phyloP scores from a whole-genome alignment of 2,888 invertebrate genomes.

The Andricus curvator region DNA sequence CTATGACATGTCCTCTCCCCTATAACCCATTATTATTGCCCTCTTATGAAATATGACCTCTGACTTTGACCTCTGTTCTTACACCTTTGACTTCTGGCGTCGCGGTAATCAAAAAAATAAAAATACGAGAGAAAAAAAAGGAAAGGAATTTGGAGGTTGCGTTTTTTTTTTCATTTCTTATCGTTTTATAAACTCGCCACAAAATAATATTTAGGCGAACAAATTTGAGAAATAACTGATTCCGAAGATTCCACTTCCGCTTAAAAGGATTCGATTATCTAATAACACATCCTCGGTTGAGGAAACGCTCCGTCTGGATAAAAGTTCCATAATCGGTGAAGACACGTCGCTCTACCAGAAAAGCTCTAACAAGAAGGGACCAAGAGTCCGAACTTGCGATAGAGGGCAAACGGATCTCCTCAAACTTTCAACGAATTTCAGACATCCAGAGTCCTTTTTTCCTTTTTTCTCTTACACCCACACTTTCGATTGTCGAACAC shows the following conservation, averaged over 20 bases:
- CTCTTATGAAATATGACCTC: too few species aligned
- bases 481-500: constrained; percentile 48
- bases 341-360: constrained; percentile 44
- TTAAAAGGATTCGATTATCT: neutral
- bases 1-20: too few species aligned
- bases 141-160: too few species aligned
- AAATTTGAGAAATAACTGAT: neutral
- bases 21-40: too few species aligned
- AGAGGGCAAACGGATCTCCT: constrained; percentile 60
- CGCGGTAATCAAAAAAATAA: too few species aligned
- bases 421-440: constrained; percentile 63
- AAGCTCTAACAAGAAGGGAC: constrained; percentile 40
- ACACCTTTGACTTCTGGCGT: too few species aligned
- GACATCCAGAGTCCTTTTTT: constrained; percentile 53
- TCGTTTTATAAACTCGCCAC: too few species aligned
- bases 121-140: too few species aligned
- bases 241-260: neutral
- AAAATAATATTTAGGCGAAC: too few species aligned
- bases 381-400: constrained; percentile 49
- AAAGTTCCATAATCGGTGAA: constrained; percentile 46
- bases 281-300: neutral
- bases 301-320: constrained; percentile 19
- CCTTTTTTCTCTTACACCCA: constrained; percentile 35
- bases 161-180: too few species aligned
- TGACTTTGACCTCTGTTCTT: too few species aligned